These are phyloP conservation scores for Microtus montanus DNA, from an alignment of 2,113 vertebrate genomes.

Conservation along the genomic window DNA sequence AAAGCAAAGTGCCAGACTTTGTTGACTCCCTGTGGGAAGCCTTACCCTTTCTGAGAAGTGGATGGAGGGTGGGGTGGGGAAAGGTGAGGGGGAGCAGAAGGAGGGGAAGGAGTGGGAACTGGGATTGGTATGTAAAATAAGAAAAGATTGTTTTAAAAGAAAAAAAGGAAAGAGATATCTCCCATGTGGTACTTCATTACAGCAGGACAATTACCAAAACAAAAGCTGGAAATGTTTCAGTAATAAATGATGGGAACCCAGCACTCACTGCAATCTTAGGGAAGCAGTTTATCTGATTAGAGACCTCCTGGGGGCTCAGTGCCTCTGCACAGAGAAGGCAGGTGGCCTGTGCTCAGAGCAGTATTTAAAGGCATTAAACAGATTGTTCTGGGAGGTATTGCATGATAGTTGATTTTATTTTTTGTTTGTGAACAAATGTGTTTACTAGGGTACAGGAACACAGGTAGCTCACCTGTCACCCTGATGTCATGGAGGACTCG, in stretches of 20 bases:
- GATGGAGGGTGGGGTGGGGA: too few species aligned
- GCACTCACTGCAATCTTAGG: not conserved
- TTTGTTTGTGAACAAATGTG: not conserved
- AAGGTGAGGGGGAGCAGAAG: too few species aligned
- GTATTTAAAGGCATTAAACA: not conserved
- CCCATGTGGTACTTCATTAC: not conserved
- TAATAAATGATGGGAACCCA: not conserved
- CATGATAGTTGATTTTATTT: not conserved
- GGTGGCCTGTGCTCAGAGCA: not conserved
- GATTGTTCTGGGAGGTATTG: not conserved
- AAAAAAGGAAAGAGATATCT: not conserved
- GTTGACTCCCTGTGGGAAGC: too few species aligned
- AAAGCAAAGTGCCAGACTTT: too few species aligned
- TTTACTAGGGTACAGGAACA: not conserved
- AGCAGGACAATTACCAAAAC: not conserved
- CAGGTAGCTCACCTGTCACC: not conserved
- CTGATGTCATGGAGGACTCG: not conserved
- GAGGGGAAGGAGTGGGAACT: too few species aligned
- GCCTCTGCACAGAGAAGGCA: too few species aligned
- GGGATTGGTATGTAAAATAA: too few species aligned
- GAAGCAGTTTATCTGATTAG: too few species aligned
- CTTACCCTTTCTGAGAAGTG: too few species aligned
- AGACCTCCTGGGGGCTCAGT: too few species aligned
- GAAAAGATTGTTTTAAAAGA: too few species aligned
- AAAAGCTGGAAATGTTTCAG: not conserved